Evolutionary conservation across 2,113 vertebrate species (phyloP).

Genomic region (Onychostruthus taczanowskii): DNA sequence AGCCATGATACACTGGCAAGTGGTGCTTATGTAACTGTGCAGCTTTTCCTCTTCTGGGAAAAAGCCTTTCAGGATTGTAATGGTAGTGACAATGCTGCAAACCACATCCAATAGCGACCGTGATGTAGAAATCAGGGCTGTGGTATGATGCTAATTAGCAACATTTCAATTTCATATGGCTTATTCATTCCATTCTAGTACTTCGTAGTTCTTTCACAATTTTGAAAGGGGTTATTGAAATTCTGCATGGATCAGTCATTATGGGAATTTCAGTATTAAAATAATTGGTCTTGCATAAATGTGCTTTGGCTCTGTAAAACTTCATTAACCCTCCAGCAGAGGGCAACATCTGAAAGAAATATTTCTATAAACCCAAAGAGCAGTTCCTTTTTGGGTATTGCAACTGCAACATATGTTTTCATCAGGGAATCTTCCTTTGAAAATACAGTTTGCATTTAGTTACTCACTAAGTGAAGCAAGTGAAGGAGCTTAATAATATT

Average conservation of each 20-base stretch:
- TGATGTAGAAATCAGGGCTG: background rate
- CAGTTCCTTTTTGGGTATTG: background rate
- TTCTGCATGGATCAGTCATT: background rate
- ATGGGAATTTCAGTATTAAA: background rate
- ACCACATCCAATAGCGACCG: background rate
- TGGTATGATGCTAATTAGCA: background rate
- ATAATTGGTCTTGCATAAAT: background rate
- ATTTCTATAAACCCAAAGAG: background rate
- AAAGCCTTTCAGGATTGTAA: background rate
- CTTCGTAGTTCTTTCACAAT: background rate
- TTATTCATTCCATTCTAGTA: background rate
- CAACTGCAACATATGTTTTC: background rate
- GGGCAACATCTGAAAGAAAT: slow-evolving; percentile 68
- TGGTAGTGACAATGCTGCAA: background rate
- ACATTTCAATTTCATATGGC: background rate
- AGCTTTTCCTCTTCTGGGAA: background rate
- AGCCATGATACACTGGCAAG: background rate
- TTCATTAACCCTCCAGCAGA: slow-evolving; percentile 69
- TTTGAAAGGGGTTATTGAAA: background rate
- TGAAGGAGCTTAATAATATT: background rate
- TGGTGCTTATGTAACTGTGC: background rate
- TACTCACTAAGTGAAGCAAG: background rate
- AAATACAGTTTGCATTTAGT: background rate
- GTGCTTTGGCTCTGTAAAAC: background rate
- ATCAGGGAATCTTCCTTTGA: background rate